These are phyloP conservation scores for Abscondita cerata DNA, from an alignment of 2,888 invertebrate species.

Conservation along the genomic window DNA sequence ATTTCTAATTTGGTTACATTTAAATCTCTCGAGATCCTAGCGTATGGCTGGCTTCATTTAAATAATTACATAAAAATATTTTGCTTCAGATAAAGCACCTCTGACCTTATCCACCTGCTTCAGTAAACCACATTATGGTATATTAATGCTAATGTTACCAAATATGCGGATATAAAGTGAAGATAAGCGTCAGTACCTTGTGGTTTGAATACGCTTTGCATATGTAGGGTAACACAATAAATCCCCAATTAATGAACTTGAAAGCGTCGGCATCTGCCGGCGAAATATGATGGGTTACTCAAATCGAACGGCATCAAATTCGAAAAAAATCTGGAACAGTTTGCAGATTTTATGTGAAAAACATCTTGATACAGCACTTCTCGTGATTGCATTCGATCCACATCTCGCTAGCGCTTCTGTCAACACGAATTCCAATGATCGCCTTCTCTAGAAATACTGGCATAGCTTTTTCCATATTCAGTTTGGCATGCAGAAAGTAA, in stretches of 20 bases:
- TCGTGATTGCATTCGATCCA: conserved; percentile 36
- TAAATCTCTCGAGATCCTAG: conserved; percentile 4
- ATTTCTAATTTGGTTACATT: neutral
- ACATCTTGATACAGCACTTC: conserved; percentile 36
- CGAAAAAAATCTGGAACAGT: no score
- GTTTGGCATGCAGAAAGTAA: conserved; percentile 31
- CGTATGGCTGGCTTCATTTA: no score
- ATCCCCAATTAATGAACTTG: conserved; percentile 23
- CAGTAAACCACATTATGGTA: conserved; percentile 17
- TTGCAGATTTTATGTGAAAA: conserved; percentile 24
- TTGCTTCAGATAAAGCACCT: conserved; percentile 21
- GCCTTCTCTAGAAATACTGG: conserved; percentile 30
- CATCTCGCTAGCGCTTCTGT: conserved; percentile 32
- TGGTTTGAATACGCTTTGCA: conserved; percentile 23
- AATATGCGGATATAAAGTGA: conserved; percentile 28
- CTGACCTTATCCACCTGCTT: conserved; percentile 23
- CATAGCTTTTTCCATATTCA: conserved; percentile 29
- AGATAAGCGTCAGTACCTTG: conserved; percentile 21
- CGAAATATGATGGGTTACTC: no score
- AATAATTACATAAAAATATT: neutral
- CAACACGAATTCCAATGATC: conserved; percentile 33
- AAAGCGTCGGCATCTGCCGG: no score
- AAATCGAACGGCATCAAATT: no score
- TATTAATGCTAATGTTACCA: conserved; percentile 23
- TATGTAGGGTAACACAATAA: conserved; percentile 21